phyloP scores from a whole-genome alignment of 1,140 invertebrate species.

The Lasioglossum baleicum region DNA sequence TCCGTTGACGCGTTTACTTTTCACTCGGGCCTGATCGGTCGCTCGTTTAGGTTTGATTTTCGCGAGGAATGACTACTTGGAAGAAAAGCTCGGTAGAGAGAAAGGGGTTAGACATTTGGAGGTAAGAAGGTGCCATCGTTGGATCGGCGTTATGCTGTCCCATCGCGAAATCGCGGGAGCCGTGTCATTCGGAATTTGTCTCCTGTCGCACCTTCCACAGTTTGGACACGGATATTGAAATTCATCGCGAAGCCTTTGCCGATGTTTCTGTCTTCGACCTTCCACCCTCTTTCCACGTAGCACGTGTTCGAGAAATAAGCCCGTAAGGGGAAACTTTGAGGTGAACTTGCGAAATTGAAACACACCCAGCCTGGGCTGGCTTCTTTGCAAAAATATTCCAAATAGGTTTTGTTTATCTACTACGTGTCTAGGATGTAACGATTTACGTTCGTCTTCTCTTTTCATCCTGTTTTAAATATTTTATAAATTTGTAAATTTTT shows the following conservation, averaged over 20 bases:
- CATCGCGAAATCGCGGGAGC: constrained; percentile 19
- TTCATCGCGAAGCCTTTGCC: constrained; percentile 30
- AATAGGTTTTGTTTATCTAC: background rate
- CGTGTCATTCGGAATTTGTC: constrained; percentile 42
- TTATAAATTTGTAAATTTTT: too few species aligned
- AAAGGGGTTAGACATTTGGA: background rate
- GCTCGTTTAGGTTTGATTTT: background rate
- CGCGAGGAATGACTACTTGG: background rate
- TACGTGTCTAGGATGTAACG: background rate
- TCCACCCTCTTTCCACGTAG: constrained; percentile 8
- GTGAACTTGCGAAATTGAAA: constrained; percentile 5
- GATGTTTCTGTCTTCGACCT: constrained; percentile 14
- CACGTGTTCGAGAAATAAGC: constrained; percentile 12
- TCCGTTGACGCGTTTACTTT: too few species aligned
- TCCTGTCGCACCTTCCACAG: constrained; percentile 13
- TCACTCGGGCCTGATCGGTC: background rate
- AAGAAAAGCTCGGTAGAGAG: background rate
- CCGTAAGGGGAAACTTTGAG: background rate
- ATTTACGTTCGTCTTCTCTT: too few species aligned
- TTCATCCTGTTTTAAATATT: too few species aligned
- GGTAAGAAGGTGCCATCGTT: background rate
- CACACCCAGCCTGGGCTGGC: background rate
- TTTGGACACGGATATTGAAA: constrained; percentile 47
- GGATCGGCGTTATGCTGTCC: constrained; percentile 13
- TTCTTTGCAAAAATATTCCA: background rate